phyloP scores from a whole-genome alignment of 2,113 vertebrate species.

The Nipponia nippon region DNA sequence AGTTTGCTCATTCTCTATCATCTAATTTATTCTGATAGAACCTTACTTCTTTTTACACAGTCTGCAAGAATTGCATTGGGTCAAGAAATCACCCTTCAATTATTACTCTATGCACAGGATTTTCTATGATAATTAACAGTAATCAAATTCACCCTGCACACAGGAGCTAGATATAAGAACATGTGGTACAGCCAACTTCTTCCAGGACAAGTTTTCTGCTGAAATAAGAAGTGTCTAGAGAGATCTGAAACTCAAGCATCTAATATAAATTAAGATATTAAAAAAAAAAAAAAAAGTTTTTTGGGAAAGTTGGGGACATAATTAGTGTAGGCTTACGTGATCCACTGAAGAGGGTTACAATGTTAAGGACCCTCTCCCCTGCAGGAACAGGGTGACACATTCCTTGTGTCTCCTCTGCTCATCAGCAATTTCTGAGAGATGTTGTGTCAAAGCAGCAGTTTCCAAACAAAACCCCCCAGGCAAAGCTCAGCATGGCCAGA shows the following conservation, averaged over 20 bases:
- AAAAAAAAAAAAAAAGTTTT: neutral
- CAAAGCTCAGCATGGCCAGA: fast-evolving
- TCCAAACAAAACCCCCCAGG: neutral
- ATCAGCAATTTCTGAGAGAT: neutral
- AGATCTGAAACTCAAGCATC: neutral
- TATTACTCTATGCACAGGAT: neutral
- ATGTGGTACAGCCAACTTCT: neutral
- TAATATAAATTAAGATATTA: neutral
- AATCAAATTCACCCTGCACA: neutral
- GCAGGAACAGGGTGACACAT: neutral
- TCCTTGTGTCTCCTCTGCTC: neutral
- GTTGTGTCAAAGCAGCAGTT: neutral
- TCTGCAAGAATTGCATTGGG: neutral
- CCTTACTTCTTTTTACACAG: neutral
- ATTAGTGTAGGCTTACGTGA: neutral
- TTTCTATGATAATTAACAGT: neutral
- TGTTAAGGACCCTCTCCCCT: neutral
- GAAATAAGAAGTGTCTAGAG: neutral
- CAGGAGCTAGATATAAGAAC: neutral
- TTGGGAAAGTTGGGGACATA: neutral
- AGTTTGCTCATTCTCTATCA: neutral
- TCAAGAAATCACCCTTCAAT: neutral
- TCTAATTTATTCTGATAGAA: neutral
- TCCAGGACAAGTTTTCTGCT: neutral
- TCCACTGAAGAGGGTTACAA: neutral